Evolutionary conservation across 2,113 vertebrate genomes (phyloP), one percentile per base, ranked within the genome.

Genomic region (Pithys albifrons): DNA sequence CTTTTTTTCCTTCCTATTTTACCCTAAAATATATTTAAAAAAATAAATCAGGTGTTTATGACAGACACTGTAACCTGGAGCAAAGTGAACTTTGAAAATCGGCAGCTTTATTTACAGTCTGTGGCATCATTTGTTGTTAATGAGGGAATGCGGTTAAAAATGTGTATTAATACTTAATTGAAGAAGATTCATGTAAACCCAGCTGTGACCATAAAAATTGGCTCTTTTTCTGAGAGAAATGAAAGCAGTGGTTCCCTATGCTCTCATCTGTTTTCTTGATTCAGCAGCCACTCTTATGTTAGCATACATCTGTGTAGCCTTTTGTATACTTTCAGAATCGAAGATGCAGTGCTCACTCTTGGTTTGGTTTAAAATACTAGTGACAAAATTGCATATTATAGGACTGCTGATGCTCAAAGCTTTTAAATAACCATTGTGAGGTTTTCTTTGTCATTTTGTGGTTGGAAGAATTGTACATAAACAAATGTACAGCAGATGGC

Each of bases 401-500:
- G 76, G 69, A 64, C 33, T 73, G 43, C 51, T 69, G 95, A 83
- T 91, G 64, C 76, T 79, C 75, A 57, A 86, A 92, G 75, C 43
- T 96, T 92, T 91, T 75, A 92, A 85, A 85, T 95, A 96, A 93
- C 20, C 11, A 4, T 69, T 48, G 33, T 46, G 70, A 58, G 18
- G 66, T 35, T 87, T 79, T 82, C 39, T 27, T 41, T 27, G 65
- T 79, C n/a, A 29, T 72, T 28, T 45, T 89, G 89, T 75, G 5
- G 2, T 9, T 48, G 37, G 14, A 66, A 57, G 71, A 83, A 10
- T 12, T 95, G 95, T 79, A 88, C 9, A 3, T 52, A 88, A 91
- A 58, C 6, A 89, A 72, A 49, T 65, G 83, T 61, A 96, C 98
- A 97, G 98, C 95, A 98, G 98, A 89, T 98, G 98, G 98, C 98